Percentiles rank a stretch among this genome's conserved stretches.
phyloP scores from a whole-genome alignment of 2,888 invertebrate species.

The Hirudinaria manillensis region DNA sequence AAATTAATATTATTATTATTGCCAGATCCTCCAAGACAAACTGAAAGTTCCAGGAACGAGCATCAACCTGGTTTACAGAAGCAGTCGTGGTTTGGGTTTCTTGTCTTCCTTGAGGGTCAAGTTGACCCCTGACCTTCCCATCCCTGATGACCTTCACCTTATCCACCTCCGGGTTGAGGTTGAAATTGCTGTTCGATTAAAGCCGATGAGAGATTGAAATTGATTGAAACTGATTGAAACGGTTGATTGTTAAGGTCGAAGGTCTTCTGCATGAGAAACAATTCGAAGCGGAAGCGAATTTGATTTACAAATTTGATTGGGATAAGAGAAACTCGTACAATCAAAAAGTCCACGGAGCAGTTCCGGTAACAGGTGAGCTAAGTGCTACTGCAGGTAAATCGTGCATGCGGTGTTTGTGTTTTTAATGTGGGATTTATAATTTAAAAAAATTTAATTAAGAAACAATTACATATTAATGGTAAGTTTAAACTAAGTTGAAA shows the following conservation, averaged over 20 bases:
- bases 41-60: slow-evolving; percentile 87
- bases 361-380: slow-evolving; percentile 79
- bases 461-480: too few species aligned
- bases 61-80: slow-evolving; percentile 87
- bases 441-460: too few species aligned
- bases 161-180: slow-evolving; percentile 84
- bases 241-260: slow-evolving; percentile 61
- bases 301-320: slow-evolving; percentile 95
- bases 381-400: too few species aligned
- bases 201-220: not conserved
- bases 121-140: slow-evolving; percentile 41
- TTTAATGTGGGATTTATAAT: too few species aligned
- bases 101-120: slow-evolving; percentile 74
- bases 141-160: slow-evolving; percentile 47
- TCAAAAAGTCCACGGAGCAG: slow-evolving; percentile 94
- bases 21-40: slow-evolving; percentile 90
- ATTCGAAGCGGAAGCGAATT: slow-evolving; percentile 90
- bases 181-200: slow-evolving; percentile 72
- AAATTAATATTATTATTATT: not conserved
- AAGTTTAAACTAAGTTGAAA: too few species aligned
- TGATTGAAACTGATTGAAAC: not conserved
- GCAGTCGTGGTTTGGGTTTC: slow-evolving; percentile 88
- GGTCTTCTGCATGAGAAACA: slow-evolving; percentile 83
- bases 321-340: slow-evolving; percentile 94
- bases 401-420: too few species aligned